phyloP scores from a whole-genome alignment of 2,113 vertebrate species.

The Dipodomys stephensi region DNA sequence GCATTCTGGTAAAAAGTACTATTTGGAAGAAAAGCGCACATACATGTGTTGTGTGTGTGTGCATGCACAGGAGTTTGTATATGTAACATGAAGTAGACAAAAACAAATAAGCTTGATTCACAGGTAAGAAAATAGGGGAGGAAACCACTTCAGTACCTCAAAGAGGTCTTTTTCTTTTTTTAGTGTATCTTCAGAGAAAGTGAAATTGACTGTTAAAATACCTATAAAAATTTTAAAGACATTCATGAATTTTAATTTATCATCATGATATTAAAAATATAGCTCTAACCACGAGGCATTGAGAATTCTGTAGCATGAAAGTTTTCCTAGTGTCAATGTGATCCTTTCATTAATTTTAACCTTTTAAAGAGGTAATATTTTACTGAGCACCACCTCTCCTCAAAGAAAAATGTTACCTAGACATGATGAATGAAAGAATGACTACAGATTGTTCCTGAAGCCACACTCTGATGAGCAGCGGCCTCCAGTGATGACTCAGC shows the following conservation, averaged over 20 bases:
- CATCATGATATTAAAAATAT: constrained; percentile 73
- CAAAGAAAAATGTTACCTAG: constrained; percentile 63
- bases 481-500: constrained; percentile 83
- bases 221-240: constrained; percentile 68
- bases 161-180: constrained; percentile 64
- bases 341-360: constrained; percentile 81
- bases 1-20: constrained; percentile 2
- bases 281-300: constrained; percentile 64
- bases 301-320: constrained; percentile 72
- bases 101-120: constrained; percentile 39
- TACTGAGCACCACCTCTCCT: neutral
- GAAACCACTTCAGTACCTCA: constrained; percentile 60
- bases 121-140: constrained; percentile 63
- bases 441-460: constrained; percentile 72
- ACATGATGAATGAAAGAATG: constrained; percentile 77
- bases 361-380: constrained; percentile 75
- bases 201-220: constrained; percentile 79
- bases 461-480: constrained; percentile 26
- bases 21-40: constrained; percentile 10
- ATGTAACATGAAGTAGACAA: constrained; percentile 53
- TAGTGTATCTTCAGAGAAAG: constrained; percentile 68
- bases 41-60: neutral
- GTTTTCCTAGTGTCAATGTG: constrained; percentile 80
- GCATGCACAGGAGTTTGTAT: neutral
- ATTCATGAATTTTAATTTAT: constrained; percentile 81